phyloP scores from a whole-genome alignment of 1,140 invertebrate species.

The Drosophila kikkawai region DNA sequence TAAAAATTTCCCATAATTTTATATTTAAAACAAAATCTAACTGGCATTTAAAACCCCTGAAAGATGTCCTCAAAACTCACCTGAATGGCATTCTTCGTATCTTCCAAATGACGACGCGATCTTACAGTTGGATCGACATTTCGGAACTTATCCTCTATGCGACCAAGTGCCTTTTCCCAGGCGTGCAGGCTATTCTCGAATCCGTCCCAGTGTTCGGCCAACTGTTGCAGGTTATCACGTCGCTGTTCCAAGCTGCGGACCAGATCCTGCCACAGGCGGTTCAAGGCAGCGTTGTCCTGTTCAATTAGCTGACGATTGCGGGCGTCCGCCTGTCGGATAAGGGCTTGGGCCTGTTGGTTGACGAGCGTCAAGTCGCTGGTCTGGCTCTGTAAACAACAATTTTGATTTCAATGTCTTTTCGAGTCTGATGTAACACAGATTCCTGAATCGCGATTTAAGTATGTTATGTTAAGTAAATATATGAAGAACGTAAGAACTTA shows the following conservation, averaged over 20 bases:
- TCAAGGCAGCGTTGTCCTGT: slow-evolving; percentile 87
- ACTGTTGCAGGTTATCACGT: slow-evolving; percentile 87
- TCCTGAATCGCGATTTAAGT: slow-evolving; percentile 20
- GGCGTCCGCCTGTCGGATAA: slow-evolving; percentile 88
- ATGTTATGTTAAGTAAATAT: not conserved
- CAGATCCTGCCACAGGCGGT: slow-evolving; percentile 91
- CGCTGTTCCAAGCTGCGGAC: slow-evolving; percentile 89
- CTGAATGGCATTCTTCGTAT: slow-evolving; percentile 89
- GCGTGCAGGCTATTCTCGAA: slow-evolving; percentile 89
- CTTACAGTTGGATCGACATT: slow-evolving; percentile 90
- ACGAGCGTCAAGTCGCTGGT: slow-evolving; percentile 84
- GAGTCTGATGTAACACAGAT: slow-evolving; percentile 25
- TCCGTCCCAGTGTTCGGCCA: slow-evolving; percentile 92
- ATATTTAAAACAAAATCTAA: not conserved
- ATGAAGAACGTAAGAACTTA: not conserved
- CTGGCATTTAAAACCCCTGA: not conserved
- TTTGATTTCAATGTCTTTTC: slow-evolving; percentile 3
- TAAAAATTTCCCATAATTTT: not conserved
- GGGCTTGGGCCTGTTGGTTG: slow-evolving; percentile 88
- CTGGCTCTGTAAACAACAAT: slow-evolving; percentile 69
- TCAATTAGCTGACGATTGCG: slow-evolving; percentile 88
- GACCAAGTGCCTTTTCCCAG: slow-evolving; percentile 88
- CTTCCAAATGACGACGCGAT: slow-evolving; percentile 90
- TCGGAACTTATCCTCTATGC: slow-evolving; percentile 89
- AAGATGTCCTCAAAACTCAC: slow-evolving; percentile 84